These are phyloP conservation scores for Petrocephalus zakoni DNA, from an alignment of 2,113 vertebrate genomes.

Conservation along the genomic window DNA sequence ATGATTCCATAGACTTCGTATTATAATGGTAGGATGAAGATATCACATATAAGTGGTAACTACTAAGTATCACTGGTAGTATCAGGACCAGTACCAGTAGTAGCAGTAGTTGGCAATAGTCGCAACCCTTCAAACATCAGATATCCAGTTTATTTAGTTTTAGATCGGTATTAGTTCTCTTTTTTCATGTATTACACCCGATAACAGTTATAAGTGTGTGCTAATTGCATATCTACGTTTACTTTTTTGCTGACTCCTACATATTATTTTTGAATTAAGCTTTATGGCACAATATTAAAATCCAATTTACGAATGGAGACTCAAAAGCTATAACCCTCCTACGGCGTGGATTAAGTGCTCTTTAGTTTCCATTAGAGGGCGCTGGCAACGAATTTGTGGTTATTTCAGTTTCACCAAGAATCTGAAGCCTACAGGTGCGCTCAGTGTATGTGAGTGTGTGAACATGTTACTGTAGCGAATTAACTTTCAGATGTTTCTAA, in stretches of 20 bases:
- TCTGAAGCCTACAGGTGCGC: background rate
- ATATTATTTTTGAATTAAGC: background rate
- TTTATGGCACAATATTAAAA: background rate
- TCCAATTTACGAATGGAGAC: background rate
- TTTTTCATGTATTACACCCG: background rate
- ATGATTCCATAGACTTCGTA: background rate
- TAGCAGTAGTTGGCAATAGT: background rate
- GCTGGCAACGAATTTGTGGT: background rate
- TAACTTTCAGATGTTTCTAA: background rate
- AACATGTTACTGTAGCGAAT: background rate
- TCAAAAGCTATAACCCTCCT: background rate
- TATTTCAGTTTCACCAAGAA: background rate
- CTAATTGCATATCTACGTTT: background rate
- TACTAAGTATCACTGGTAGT: background rate
- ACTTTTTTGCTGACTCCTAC: background rate
- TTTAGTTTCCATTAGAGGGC: conserved; percentile 10
- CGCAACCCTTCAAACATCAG: background rate
- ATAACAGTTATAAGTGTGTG: background rate
- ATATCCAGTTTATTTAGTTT: background rate
- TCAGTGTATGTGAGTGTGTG: background rate
- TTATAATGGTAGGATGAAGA: background rate
- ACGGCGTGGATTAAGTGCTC: background rate
- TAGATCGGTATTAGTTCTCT: background rate
- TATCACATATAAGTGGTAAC: background rate
- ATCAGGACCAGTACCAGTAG: background rate